Base-by-base conservation (phyloP, 2,888 invertebrate species). In the Mechanitis messenoides region DNA sequence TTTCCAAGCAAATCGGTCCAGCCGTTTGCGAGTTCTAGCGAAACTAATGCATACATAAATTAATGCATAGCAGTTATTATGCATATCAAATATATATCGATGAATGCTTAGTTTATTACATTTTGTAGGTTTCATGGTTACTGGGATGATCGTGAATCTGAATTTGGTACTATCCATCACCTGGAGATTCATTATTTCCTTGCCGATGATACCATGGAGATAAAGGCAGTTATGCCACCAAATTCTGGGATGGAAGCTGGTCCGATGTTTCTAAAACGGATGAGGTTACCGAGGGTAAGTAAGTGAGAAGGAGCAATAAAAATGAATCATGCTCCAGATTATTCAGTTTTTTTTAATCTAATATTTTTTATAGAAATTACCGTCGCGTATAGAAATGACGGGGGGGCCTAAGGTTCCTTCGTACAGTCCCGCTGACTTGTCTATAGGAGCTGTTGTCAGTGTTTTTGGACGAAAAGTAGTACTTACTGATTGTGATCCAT, bases 151-250 rank as follows among this genome's bases (percentile, higher is more conserved):
- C 92, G 94, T 1, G 92, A 93, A 11, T 93, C 92, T 1, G 92
- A 94, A 75, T 94, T 93, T 75, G 97, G 97, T 0, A 93, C 93
- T 62, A 82, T 96, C 33, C 94, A 97, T 68, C 90, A 93, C 71
- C 83, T 98, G 63, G 94, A 96, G 75, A 88, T 98, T 12, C 93
- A 95, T 74, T 98, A 95, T 77, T 97, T 94, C 83, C 87, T 98
- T 55, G 93, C 95, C 0, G 97, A 98, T 74, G 96, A 96, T 73
- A 97, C 97, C 0, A 94, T 98, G 9, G 97, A 97, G 80, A 94
- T 98, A 5, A 94, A 94, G 71, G 97, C 97, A 84, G 91, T 91
- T 53, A 78, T 93, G 57, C 87, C 92, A 0, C 85, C 92, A 0
- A 94, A 94, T 75, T 93, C 94, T 1, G 95, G 95, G 0, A 90